Base-by-base conservation (phyloP, 1,140 invertebrate species). In the Cydia splendana region DNA sequence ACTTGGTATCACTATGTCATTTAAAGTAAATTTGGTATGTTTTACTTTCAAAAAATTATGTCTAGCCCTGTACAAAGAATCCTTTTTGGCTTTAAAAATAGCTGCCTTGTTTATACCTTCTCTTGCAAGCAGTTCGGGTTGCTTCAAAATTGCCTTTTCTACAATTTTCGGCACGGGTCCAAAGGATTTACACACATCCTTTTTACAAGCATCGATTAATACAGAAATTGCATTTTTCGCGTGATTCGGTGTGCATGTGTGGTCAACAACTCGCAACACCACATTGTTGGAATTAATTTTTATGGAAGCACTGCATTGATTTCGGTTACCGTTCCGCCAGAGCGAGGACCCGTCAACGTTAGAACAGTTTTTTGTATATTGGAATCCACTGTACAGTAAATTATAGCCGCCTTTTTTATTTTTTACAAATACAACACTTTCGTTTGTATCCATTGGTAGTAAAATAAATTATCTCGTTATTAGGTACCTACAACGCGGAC, bases 101-200 rank as follows among this genome's bases (percentile, higher is more conserved):
- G 57, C 57, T 62, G 57, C 57, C 20, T 62, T 18, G 57, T 62
- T 62, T 62, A 62, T 62, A 62, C 20, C 57, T 62, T 62, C 57
- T 18, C 20, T 24, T 62, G 20, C 20, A 62, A 62, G 20, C n/a
- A 24, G n/a, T 18, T 62, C 57, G 6, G 57, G 20, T 62, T n/a
- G n/a, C n/a, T 62, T 62, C 20, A 62, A 62, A 18, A 62, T 24
- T 9, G 20, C 57, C n/a, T 62, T 62, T 62, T 62, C 57, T 18
- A 62, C 20, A 18, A 71, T 30, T 42, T 71, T 30, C 5, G 67
- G 24, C 28, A 71, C 34, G 24, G 34, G 28, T 71, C 34, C 67
- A 71, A 71, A 71, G 15, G 67, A 15, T 71, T 62, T 24, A 24
- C 57, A 62, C 57, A 62, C 57, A n/a, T n/a, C 57, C 57, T 62